Evolutionary conservation across 2,888 invertebrate species (phyloP), one percentile per base, ranked within the genome.

Genomic region (Pachymerium ferrugineum): DNA sequence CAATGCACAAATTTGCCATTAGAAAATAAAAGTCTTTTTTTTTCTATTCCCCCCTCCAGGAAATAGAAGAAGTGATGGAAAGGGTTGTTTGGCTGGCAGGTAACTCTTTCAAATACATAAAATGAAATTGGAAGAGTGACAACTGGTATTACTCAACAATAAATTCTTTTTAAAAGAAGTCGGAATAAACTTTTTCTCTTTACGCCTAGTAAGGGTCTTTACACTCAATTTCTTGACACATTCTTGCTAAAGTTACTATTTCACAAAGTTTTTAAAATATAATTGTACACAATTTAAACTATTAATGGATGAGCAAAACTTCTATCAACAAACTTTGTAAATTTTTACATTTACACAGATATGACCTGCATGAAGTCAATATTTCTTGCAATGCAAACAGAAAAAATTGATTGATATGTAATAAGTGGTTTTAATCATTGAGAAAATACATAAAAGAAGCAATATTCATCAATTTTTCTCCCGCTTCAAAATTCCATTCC

Each of bases 121-220:
- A 62, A 62, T 28, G 62, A 62, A 62, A 62, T 62, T 62, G 62
- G 62, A 62, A 62, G 62, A 62, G 22, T 62, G 62, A 62, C 62
- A 62, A 62, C 25, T 14, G 25, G 28, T 62, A 62, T 62, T 62
- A 28, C n/a, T 10, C 8, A 22, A 62, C n/a, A 62, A 14, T 28
- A 62, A 62, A 62, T 62, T 62, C n/a, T n/a, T n/a, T n/a, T n/a
- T n/a, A n/a, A n/a, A n/a, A n/a, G n/a, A n/a, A n/a, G n/a, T n/a
- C n/a, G n/a, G n/a, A n/a, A n/a, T n/a, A 62, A 62, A 62, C 12
- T 62, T 62, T 62, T 47, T 22, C 62, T 62, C 62, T 1, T 62
- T 62, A 22, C n/a, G n/a, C n/a, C n/a, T n/a, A n/a, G n/a, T n/a
- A n/a, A n/a, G n/a, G n/a, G n/a, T n/a, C n/a, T n/a, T n/a, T n/a